These are phyloP conservation scores for Spizella passerina DNA, from an alignment of 2,797 vertebrate species.

Conservation along the genomic window DNA sequence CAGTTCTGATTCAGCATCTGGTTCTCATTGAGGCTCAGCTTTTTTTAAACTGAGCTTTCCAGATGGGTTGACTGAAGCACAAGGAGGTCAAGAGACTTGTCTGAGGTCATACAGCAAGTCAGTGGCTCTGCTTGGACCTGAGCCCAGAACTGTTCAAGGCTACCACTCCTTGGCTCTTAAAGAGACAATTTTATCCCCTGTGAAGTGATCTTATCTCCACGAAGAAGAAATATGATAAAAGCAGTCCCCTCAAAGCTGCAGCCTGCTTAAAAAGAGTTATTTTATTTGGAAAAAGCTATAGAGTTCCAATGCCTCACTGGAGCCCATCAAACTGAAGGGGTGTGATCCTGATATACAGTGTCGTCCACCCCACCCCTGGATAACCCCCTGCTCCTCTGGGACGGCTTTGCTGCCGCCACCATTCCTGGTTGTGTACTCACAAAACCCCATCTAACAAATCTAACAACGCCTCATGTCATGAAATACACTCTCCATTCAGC, in stretches of 20 bases:
- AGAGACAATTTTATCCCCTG: conserved; percentile 61
- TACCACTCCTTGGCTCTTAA: conserved; percentile 67
- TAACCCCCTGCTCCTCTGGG: background rate
- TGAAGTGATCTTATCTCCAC: conserved; percentile 52
- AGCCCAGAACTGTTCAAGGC: conserved; percentile 64
- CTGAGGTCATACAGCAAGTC: conserved; percentile 70
- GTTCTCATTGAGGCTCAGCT: conserved; percentile 63
- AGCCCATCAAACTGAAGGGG: background rate
- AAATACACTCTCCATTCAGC: background rate
- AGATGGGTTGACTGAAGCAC: conserved; percentile 67
- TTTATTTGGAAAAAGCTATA: background rate
- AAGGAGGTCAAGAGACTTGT: conserved; percentile 70
- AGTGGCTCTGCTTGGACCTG: conserved; percentile 63
- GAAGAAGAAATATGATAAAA: conserved; percentile 34
- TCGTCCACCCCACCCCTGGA: background rate
- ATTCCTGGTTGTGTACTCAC: background rate
- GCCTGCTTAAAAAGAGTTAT: conserved; percentile 24
- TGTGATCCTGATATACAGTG: background rate
- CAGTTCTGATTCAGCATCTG: conserved; percentile 70
- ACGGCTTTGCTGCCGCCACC: rapidly evolving
- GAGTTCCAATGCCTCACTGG: background rate
- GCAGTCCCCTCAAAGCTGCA: conserved; percentile 7
- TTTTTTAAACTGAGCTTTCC: conserved; percentile 63
- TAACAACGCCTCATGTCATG: rapidly evolving
- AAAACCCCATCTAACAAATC: background rate